Evolutionary conservation across 1,140 invertebrate genomes (phyloP).

Genomic region (Heliothis subflexa): DNA sequence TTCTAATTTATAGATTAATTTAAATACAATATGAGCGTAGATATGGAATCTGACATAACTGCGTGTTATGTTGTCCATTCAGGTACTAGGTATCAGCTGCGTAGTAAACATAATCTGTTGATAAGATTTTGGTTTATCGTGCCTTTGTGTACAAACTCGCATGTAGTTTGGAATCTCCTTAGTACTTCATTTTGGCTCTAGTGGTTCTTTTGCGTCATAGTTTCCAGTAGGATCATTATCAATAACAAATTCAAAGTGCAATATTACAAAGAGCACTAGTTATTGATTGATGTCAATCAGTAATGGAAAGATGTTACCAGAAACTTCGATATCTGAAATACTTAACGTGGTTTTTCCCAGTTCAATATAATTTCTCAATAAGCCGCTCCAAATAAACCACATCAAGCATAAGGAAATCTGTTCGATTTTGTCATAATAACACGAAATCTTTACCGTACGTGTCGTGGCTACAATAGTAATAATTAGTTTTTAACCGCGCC

Average conservation of each 20-base stretch:
- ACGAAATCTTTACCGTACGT: slow-evolving; percentile 27
- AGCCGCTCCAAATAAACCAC: not conserved
- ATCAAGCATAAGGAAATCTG: not conserved
- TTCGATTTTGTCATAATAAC: slow-evolving; percentile 37
- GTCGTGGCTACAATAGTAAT: slow-evolving; percentile 25
- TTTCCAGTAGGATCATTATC: too few species aligned
- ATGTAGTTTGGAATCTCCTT: not conserved
- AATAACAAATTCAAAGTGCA: too few species aligned
- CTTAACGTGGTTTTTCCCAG: not conserved
- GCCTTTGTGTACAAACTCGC: not conserved
- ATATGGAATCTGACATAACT: slow-evolving; percentile 4
- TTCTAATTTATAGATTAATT: slow-evolving; percentile 4
- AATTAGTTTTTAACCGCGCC: slow-evolving; percentile 32
- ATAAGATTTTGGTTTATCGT: slow-evolving; percentile 28
- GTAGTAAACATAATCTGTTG: not conserved
- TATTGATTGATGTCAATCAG: not conserved
- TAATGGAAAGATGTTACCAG: too few species aligned
- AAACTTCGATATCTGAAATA: not conserved
- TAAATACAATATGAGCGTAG: slow-evolving; percentile 16
- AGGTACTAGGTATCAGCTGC: not conserved
- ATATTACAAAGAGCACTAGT: not conserved
- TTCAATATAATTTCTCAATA: not conserved
- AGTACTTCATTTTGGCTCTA: not conserved
- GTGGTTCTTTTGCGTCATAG: too few species aligned
- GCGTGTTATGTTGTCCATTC: not conserved